Evolutionary conservation across 2,888 invertebrate genomes (phyloP), one percentile per base, ranked within the genome.

Genomic region (Cerastis rubricosa): DNA sequence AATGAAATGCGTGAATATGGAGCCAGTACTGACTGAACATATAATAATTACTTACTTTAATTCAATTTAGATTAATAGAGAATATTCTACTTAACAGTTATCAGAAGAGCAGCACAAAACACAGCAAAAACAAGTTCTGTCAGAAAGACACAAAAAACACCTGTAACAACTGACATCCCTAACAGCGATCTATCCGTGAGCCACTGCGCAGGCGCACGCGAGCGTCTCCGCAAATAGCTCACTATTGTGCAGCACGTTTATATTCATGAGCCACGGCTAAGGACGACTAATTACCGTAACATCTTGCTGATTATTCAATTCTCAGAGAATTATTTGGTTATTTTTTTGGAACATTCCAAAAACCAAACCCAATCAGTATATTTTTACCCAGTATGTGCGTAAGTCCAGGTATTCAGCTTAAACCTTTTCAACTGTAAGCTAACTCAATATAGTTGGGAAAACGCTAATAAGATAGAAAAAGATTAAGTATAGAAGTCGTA

Each of bases 211-310:
- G 47, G 49, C 80, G 86, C 88, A 86, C 87, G 81, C 88, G 76
- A 86, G 40, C 71, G 25, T 69, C 75, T 65, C 84, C 81, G 74
- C 82, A 87, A 87, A 88, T 87, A 87, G 82, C 84, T 73, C 71
- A 69, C 76, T 65, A 84, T 87, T 87, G 87, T 86, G 59, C 74
- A 76, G 69, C 29, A 72, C 77, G 74, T 84, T 64, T 84, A 86
- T 88, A 86, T 87, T 86, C 85, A 88, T 86, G 73, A 86, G 70
- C 59, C 51, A 64, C 65, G 61, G 78, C 79, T 82, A 82, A 82
- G 77, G 82, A 80, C 82, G 54, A 59, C 47, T 87, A 82, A 88
- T 88, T 83, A 66, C 75, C 82, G 85, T 86, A 81, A 76, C 78
- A 76, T 71, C 54, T 59, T 57, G 64, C 59, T 71, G 54, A 63